Evolutionary conservation across 2,113 vertebrate species (phyloP), one percentile per base, ranked within the genome.

Genomic region (Equus quagga): DNA sequence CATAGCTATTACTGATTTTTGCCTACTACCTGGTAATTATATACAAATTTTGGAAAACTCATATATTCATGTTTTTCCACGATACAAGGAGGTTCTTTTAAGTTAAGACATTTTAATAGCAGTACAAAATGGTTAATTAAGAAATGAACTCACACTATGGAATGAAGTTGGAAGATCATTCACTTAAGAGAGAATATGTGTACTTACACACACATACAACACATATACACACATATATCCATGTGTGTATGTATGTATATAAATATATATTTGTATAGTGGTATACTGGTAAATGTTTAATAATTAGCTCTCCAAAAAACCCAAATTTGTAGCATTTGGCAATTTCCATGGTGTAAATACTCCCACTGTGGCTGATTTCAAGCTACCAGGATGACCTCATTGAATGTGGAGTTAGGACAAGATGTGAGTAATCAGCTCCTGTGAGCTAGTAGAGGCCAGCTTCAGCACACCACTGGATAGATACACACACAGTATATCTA

Each of bases 131-230:
- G 6, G 65, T 88, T 90, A 76, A 72, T 31, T 78, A 60, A 65
- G 23, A 92, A 84, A 70, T 83, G 15, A 87, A 83, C 15, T 87
- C 36, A 75, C 12, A 73, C 21, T 83, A 46, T 49, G 56, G 19
- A 94, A 90, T 58, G 90, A 95, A 90, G 10, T 41, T 85, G 46
- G 67, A 95, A 90, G 54, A 49, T 8, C 33, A 78, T 73, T 90
- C 56, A 80, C 33, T 95, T 64, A 83, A 69, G 28, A 54, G 4
- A 87, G 17, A 81, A 46, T 79, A 44, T 60, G 8, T 78, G 17
- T 88, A 26, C 13, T 0, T 26, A 75, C 0, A 82, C 1, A 36
- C 36, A 58, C 1, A 69, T 5, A 41, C 8, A 24, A 33, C 13
- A 28, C 15, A 19, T 81, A 62, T 11, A 56, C 13, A 64, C 5